A percentile compares a stretch with the other conserved stretches of the same genome.
These are phyloP conservation scores for Bombus difficillimus DNA, from an alignment of 1,140 invertebrate genomes.

Conservation along the genomic window DNA sequence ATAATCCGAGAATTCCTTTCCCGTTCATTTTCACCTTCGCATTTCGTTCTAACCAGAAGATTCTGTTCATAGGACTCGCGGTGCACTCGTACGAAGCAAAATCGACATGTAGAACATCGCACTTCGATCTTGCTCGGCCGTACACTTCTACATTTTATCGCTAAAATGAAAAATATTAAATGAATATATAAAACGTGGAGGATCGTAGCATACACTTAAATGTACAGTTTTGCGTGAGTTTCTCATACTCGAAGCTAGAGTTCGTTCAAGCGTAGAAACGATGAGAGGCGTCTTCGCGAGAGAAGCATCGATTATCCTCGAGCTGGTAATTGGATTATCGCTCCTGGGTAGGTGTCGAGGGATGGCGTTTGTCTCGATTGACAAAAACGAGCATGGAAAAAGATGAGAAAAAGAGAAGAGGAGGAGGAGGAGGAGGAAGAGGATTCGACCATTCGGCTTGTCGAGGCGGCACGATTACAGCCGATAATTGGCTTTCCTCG, in stretches of 20 bases:
- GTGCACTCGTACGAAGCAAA: no score
- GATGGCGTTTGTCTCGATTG: constrained; percentile 41
- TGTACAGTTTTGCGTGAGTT: neutral
- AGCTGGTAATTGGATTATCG: constrained; percentile 32
- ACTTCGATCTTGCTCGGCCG: no score
- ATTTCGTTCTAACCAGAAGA: no score
- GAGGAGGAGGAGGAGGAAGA: neutral
- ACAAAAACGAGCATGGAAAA: constrained; percentile 7
- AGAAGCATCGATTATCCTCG: neutral
- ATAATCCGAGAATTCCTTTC: no score
- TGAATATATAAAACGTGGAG: no score
- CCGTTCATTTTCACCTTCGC: no score
- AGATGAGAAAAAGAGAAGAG: neutral
- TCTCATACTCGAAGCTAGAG: neutral
- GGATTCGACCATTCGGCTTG: constrained; percentile 25
- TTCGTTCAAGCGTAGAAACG: neutral
- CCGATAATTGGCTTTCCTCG: constrained; percentile 54
- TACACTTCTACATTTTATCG: no score
- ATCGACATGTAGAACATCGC: no score
- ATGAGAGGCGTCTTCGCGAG: neutral
- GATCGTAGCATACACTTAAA: neutral
- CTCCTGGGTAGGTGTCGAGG: constrained; percentile 1
- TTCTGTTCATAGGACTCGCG: no score
- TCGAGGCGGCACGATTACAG: constrained; percentile 49
- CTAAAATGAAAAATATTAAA: no score